phyloP scores from a whole-genome alignment of 2,888 invertebrate genomes.

The Noctua fimbriata region DNA sequence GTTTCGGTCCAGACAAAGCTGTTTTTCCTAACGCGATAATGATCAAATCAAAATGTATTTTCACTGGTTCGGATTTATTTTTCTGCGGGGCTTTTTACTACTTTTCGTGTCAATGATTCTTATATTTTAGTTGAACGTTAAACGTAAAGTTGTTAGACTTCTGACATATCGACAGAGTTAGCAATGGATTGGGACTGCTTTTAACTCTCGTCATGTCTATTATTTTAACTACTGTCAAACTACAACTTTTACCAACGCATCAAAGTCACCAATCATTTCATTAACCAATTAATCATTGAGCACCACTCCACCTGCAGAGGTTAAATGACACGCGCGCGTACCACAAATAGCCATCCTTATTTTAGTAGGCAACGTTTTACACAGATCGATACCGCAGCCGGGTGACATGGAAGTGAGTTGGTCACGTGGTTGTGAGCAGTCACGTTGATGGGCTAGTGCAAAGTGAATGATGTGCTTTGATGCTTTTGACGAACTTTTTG shows the following conservation, averaged over 20 bases:
- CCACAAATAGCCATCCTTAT: constrained; percentile 33
- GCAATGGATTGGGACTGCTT: background rate
- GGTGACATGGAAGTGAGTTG: constrained; percentile 16
- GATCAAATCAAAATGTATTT: constrained; percentile 33
- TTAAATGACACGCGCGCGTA: constrained; percentile 10
- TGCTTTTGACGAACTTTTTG: background rate
- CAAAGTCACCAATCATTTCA: constrained; percentile 1
- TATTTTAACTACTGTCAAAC: background rate
- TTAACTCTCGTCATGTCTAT: background rate
- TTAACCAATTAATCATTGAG: constrained; percentile 4
- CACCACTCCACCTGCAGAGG: background rate
- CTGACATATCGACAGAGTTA: background rate
- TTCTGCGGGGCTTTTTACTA: background rate
- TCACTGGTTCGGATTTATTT: background rate
- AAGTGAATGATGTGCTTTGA: background rate
- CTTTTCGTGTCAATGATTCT: background rate
- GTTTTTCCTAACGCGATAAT: constrained; percentile 24
- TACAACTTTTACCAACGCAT: background rate
- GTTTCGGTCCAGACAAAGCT: constrained; percentile 24
- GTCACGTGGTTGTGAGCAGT: constrained; percentile 15
- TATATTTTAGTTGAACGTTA: background rate
- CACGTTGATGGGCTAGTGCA: constrained; percentile 16
- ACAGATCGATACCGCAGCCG: constrained; percentile 46
- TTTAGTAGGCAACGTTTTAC: constrained; percentile 5
- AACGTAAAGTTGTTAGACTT: background rate